phyloP scores from a whole-genome alignment of 2,888 invertebrate genomes.

The Caenorhabditis doughertyi region DNA sequence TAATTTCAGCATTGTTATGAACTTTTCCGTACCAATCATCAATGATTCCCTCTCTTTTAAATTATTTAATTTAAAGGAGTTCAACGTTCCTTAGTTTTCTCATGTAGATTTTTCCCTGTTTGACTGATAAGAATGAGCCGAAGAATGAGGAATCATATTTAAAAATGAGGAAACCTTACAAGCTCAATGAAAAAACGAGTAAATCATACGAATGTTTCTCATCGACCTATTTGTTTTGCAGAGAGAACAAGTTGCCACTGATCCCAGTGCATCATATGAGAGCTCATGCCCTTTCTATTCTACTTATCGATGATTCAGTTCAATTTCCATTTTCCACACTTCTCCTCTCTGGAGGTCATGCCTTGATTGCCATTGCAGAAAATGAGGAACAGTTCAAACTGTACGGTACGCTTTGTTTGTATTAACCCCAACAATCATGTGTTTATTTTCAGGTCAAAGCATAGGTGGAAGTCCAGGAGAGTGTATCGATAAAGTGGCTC shows the following conservation, averaged over 20 bases:
- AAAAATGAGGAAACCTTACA: too few species aligned
- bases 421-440: background rate
- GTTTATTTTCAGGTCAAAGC: constrained; percentile 61
- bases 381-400: constrained; percentile 70
- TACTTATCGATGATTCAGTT: constrained; percentile 85
- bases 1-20: too few species aligned
- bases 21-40: too few species aligned
- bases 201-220: too few species aligned
- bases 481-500: constrained; percentile 78
- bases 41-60: too few species aligned
- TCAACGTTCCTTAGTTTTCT: too few species aligned
- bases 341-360: constrained; percentile 81
- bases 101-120: too few species aligned
- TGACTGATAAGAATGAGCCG: too few species aligned
- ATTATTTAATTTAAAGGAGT: too few species aligned
- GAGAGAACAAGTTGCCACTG: constrained; percentile 86
- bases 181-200: too few species aligned
- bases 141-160: too few species aligned
- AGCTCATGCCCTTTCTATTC: constrained; percentile 93
- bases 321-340: constrained; percentile 78
- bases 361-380: constrained; percentile 72
- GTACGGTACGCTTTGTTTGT: constrained; percentile 12
- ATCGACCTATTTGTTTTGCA: constrained; percentile 10
- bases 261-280: constrained; percentile 99
- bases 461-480: constrained; percentile 77